Evolutionary conservation across 53 echinoderm and acorn worm genomes (phyloP).

Genomic region (Arbacia lixula): DNA sequence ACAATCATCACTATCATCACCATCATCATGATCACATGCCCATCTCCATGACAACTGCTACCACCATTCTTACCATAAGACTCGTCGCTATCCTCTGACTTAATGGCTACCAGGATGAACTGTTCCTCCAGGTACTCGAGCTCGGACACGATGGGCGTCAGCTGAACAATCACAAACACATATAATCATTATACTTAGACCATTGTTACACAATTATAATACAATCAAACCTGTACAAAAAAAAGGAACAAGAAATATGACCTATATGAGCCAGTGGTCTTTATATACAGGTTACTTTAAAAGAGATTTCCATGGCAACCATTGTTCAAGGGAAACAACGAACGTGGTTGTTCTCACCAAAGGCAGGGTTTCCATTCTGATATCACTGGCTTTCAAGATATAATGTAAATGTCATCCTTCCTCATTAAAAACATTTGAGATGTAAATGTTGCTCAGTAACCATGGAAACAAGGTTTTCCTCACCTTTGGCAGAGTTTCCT

Average conservation of each 20-base stretch:
- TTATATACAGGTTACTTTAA: too few relatives aligned
- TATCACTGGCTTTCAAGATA: background rate
- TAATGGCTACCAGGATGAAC: slow-evolving; percentile 80
- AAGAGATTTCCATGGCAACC: too few relatives aligned
- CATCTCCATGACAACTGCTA: too few relatives aligned
- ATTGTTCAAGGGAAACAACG: too few relatives aligned
- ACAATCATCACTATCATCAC: background rate
- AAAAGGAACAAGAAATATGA: too few relatives aligned
- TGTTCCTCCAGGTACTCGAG: slow-evolving; percentile 90
- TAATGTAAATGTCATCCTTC: background rate
- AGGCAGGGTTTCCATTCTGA: background rate
- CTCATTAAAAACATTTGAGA: background rate
- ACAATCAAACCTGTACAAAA: too few relatives aligned
- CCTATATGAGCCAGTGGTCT: too few relatives aligned
- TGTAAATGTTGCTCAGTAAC: too few relatives aligned
- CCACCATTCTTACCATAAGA: slow-evolving; percentile 89
- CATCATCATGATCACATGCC: background rate
- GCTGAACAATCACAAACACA: slow-evolving; percentile 32
- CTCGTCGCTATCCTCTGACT: slow-evolving; percentile 88
- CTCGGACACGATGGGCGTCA: slow-evolving; percentile 84
- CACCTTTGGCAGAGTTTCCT: slow-evolving; percentile 84
- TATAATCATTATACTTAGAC: too few relatives aligned
- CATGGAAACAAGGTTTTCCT: too few relatives aligned
- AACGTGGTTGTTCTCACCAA: too few relatives aligned
- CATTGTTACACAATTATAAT: too few relatives aligned